These are phyloP conservation scores for Palaemon carinicauda DNA, from an alignment of 1,140 invertebrate genomes.

Conservation along the genomic window DNA sequence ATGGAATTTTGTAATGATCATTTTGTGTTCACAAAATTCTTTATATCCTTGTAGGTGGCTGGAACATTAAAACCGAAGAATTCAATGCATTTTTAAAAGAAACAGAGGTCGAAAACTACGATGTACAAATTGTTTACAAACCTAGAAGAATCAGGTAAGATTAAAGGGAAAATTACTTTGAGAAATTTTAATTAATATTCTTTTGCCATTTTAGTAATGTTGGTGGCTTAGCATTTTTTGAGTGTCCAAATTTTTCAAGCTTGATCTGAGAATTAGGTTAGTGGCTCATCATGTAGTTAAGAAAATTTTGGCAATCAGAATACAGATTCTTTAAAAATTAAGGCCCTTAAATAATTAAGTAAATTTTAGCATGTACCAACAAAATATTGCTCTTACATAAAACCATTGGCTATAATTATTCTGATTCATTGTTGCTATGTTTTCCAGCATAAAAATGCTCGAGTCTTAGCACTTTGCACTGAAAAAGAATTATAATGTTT, in stretches of 20 bases:
- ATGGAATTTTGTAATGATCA: background rate
- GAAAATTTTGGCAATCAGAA: too few species aligned
- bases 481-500: too few species aligned
- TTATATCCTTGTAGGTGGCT: background rate
- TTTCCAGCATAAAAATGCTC: too few species aligned
- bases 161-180: background rate
- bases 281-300: too few species aligned
- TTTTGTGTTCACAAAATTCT: background rate
- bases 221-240: background rate
- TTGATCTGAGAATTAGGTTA: too few species aligned
- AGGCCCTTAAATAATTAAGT: too few species aligned
- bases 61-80: constrained; percentile 19
- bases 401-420: too few species aligned
- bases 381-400: too few species aligned
- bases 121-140: constrained; percentile 20
- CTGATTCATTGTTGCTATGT: too few species aligned
- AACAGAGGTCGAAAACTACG: constrained; percentile 6
- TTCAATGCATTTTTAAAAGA: constrained; percentile 22
- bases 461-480: too few species aligned
- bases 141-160: background rate
- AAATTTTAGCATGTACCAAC: too few species aligned
- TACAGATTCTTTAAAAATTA: too few species aligned
- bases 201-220: background rate
- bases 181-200: background rate
- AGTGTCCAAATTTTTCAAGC: background rate